Evolutionary conservation across 2,113 vertebrate genomes (phyloP).

Genomic region (Pterocles orientalis): DNA sequence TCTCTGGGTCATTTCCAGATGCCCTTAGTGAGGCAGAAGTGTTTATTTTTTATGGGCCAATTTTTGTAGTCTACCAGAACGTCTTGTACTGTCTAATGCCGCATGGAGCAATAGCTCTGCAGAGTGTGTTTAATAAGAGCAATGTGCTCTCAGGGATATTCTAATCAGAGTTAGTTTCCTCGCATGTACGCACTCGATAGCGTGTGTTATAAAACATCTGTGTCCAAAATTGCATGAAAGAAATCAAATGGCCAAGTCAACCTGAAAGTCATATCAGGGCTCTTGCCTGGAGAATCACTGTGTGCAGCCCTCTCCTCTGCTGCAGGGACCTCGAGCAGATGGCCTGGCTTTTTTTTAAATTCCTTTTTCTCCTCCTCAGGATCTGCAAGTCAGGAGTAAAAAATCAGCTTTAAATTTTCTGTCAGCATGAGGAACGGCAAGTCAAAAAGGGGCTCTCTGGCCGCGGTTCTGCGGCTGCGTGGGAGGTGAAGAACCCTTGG

Average conservation of each 20-base stretch:
- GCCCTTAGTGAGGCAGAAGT: conserved; percentile 55
- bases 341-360: neutral
- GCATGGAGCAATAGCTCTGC: conserved; percentile 50
- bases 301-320: neutral
- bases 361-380: neutral
- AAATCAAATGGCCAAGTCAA: conserved; percentile 35
- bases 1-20: conserved; percentile 57
- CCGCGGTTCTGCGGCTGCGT: neutral
- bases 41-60: conserved; percentile 59
- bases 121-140: conserved; percentile 55
- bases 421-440: neutral
- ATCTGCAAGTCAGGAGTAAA: conserved; percentile 48
- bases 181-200: neutral
- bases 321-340: conserved; percentile 43
- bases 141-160: conserved; percentile 53
- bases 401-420: conserved; percentile 22
- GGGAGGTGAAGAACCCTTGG: neutral
- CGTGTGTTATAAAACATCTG: conserved; percentile 46
- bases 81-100: conserved; percentile 38
- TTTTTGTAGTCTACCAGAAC: conserved; percentile 48
- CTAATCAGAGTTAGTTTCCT: conserved; percentile 39
- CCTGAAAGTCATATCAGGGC: neutral
- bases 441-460: conserved; percentile 16
- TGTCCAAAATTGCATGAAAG: neutral
- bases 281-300: neutral